Evolutionary conservation across 1,140 invertebrate species (phyloP), one percentile per base, ranked within the genome.

Genomic region (Diachasmimorpha longicaudata): DNA sequence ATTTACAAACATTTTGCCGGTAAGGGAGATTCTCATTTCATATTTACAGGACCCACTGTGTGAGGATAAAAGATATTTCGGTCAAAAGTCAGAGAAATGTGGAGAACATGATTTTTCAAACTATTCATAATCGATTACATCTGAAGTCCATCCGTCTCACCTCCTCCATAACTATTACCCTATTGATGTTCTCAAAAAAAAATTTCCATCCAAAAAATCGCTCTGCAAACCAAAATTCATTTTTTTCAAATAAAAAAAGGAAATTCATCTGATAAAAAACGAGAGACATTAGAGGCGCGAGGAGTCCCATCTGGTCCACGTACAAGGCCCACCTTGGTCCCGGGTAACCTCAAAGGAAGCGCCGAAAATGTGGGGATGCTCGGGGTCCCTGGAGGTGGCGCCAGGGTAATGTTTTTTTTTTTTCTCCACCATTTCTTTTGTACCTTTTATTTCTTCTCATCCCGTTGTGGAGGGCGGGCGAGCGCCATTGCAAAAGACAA

Each of bases 1-100:
- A 86, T 87, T 87, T 86, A 87, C 85, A 85, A 87, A 87, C 84
- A 87, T 87, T 87, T 87, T 86, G 85, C 85, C 85, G 81, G 80
- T 72, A 36, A 31, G 16, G 19, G 39, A 63, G 39, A 68, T 72
- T 19, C 55, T 55, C 14, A 48, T 37, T 67, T 68, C 39, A 9
- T 69, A 42, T 73, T 46, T 42, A 71, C 37, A 71, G 23, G 36
- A 70, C 36, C 11, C 25, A 46, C 13, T 37, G 31, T 0, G 16
- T 39, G 31, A n/a, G 31, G 19, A 70, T 44, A 39, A 23, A 46
- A 23, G 68, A 44, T 44, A 44, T 23, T 70, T 42, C 4, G 16
- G 39, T 44, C n/a, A 46, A 23, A 13, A 44, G 68, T 36, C n/a
- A 37, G 1, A 16, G 31, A 37, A 68, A 39, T 68, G 16, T 9